A percentile compares a stretch with the other conserved stretches of the same genome.
These are phyloP conservation scores for Morpho achilles DNA, from an alignment of 2,888 invertebrate species.

Conservation along the genomic window DNA sequence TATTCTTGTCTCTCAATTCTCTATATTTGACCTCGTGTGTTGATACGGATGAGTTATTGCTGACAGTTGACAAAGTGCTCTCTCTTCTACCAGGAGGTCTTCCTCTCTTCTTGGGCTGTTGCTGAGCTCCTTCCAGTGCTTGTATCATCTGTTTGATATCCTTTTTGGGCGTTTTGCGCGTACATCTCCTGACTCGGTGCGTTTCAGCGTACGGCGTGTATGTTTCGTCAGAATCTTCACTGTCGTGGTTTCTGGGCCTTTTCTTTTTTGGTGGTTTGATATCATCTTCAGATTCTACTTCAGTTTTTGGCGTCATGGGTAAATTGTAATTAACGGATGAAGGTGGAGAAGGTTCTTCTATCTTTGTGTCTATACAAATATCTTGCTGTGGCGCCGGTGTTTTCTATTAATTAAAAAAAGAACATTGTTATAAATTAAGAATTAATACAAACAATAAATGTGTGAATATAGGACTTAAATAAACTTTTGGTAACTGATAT, in stretches of 20 bases:
- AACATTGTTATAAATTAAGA: background rate
- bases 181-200: constrained; percentile 51
- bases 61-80: constrained; percentile 63
- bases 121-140: constrained; percentile 60
- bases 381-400: constrained; percentile 28
- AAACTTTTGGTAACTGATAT: no score
- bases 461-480: no score
- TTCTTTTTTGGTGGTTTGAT: constrained; percentile 40
- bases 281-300: constrained; percentile 69
- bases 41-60: constrained; percentile 62
- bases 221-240: constrained; percentile 68
- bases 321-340: constrained; percentile 46
- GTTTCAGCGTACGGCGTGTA: constrained; percentile 58
- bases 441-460: no score
- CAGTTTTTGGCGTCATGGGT: constrained; percentile 64
- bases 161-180: constrained; percentile 52
- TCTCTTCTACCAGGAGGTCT: constrained; percentile 77
- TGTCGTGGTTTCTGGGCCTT: constrained; percentile 43
- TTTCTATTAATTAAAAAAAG: constrained; percentile 10
- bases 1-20: constrained; percentile 86
- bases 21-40: constrained; percentile 79
- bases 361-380: constrained; percentile 33
- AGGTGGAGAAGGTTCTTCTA: constrained; percentile 39
- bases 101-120: constrained; percentile 66
- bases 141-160: constrained; percentile 67